Percentiles rank a stretch among this genome's conserved stretches.
phyloP scores from a whole-genome alignment of 92 coral and sea anemone species.

The Zoanthus solanderi region DNA sequence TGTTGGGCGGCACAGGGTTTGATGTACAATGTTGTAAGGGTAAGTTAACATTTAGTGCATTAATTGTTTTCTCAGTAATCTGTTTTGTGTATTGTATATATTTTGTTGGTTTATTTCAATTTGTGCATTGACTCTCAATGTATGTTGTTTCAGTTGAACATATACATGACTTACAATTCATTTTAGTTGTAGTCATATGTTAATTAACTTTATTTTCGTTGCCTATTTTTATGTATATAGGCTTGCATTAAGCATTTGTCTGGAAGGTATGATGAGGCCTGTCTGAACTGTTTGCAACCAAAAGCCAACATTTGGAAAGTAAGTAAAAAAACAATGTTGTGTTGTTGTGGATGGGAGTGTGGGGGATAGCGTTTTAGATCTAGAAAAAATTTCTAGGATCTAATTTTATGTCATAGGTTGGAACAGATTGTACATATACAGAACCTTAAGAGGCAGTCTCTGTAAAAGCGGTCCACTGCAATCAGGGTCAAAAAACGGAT shows the following conservation, averaged over 20 bases:
- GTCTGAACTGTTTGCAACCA: constrained; percentile 47
- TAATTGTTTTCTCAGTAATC: not conserved
- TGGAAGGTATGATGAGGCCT: constrained; percentile 43
- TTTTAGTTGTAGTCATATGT: no score
- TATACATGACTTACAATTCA: not conserved
- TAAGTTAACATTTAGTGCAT: constrained; percentile 3
- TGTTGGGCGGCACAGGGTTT: constrained; percentile 45
- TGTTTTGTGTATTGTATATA: not conserved
- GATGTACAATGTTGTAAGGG: constrained; percentile 40
- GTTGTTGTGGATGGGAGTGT: not conserved
- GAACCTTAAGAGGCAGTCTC: no score
- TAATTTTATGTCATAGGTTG: not conserved
- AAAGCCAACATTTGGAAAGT: constrained; percentile 57
- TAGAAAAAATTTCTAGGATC: not conserved
- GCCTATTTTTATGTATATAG: constrained; percentile 2
- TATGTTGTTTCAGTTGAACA: not conserved
- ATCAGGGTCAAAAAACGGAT: no score
- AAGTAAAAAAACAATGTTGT: not conserved
- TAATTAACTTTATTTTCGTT: not conserved
- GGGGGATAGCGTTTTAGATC: not conserved
- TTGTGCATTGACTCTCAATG: not conserved
- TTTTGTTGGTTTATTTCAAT: no score
- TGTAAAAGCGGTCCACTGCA: no score
- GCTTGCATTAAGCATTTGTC: constrained; percentile 51
- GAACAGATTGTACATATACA: not conserved